Percentiles rank a stretch among this genome's conserved stretches.
phyloP scores from a whole-genome alignment of 1,140 invertebrate genomes.

The Branchinecta lynchi region DNA sequence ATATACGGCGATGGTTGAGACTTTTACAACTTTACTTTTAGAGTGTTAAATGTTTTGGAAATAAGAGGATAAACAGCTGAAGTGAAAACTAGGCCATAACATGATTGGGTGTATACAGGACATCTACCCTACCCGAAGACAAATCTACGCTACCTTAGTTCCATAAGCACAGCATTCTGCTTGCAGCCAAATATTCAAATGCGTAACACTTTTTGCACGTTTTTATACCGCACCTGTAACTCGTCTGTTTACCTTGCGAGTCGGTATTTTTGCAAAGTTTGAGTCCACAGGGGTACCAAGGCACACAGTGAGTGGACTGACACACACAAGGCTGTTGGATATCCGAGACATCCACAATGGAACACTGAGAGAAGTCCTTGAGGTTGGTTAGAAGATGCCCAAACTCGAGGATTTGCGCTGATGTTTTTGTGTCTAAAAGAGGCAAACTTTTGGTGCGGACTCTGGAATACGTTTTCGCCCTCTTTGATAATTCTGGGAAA shows the following conservation, averaged over 20 bases:
- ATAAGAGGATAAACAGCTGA: too few species aligned
- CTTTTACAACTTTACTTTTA: too few species aligned
- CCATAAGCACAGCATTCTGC: slow-evolving; percentile 71
- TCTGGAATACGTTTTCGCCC: too few species aligned
- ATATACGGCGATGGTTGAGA: too few species aligned
- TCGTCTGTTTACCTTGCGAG: slow-evolving; percentile 39
- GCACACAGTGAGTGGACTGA: background rate
- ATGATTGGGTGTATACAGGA: too few species aligned
- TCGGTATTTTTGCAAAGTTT: slow-evolving; percentile 76
- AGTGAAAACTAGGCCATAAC: too few species aligned
- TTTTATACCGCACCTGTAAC: slow-evolving; percentile 85
- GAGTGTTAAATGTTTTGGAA: too few species aligned
- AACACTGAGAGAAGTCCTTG: background rate
- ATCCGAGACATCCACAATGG: background rate
- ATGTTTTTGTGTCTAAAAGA: too few species aligned
- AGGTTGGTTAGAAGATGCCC: background rate
- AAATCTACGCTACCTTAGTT: slow-evolving; percentile 32
- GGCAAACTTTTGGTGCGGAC: too few species aligned
- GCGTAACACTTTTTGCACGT: slow-evolving; percentile 77
- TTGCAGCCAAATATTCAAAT: slow-evolving; percentile 64
- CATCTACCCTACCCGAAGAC: too few species aligned
- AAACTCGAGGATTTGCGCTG: too few species aligned
- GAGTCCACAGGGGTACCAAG: slow-evolving; percentile 65
- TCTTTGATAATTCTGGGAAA: too few species aligned
- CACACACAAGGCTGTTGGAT: background rate